A percentile compares a stretch with the other conserved stretches of the same genome.
These are phyloP conservation scores for Emydocephalus ijimae DNA, from an alignment of 2,113 vertebrate genomes.

Conservation along the genomic window DNA sequence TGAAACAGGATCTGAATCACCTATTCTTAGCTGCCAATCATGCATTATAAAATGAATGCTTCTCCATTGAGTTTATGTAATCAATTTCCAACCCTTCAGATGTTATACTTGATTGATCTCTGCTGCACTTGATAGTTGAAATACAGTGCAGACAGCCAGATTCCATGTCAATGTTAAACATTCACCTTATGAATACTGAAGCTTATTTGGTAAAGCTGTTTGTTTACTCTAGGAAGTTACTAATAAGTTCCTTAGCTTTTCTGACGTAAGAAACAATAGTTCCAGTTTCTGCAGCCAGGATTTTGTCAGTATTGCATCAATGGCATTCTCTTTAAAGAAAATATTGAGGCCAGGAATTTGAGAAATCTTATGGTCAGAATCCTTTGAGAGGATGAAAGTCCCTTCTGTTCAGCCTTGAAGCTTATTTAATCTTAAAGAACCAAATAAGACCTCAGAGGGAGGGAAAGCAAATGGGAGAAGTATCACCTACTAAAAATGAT, in stretches of 20 bases:
- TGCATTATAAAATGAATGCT: not conserved
- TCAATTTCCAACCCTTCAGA: too few species aligned
- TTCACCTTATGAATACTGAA: conserved; percentile 42
- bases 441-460: not conserved
- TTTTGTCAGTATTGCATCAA: not conserved
- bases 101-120: conserved; percentile 27
- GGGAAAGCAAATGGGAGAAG: not conserved
- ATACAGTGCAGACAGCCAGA: conserved; percentile 40
- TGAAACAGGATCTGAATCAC: not conserved
- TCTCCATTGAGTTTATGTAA: not conserved
- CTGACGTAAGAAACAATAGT: conserved; percentile 16
- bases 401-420: not conserved
- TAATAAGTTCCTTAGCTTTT: not conserved
- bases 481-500: not conserved
- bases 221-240: conserved; percentile 28
- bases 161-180: conserved; percentile 43
- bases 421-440: not conserved
- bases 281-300: not conserved
- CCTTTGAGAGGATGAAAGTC: not conserved
- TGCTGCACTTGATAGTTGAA: conserved; percentile 11
- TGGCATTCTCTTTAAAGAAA: conserved; percentile 1
- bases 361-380: not conserved
- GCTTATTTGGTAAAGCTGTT: conserved; percentile 47
- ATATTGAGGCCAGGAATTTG: not conserved
- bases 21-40: not conserved